These are phyloP conservation scores for Vidua chalybeata DNA, from an alignment of 2,113 vertebrate genomes.

Conservation along the genomic window DNA sequence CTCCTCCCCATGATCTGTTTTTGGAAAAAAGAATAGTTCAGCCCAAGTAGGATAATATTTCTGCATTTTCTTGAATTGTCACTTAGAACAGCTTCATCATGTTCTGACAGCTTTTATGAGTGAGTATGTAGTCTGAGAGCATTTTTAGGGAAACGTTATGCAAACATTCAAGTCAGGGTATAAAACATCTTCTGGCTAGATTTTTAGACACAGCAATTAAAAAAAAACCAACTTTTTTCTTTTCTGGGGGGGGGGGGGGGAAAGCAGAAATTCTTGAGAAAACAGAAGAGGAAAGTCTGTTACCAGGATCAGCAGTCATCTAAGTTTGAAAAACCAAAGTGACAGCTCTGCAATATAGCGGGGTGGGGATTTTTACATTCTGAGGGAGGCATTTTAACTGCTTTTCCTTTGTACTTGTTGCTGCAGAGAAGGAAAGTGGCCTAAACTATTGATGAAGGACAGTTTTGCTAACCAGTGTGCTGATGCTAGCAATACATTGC, in stretches of 20 bases:
- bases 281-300: background rate
- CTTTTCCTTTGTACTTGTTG: background rate
- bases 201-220: background rate
- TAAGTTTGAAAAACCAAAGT: background rate
- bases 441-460: background rate
- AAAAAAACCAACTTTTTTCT: too few species aligned
- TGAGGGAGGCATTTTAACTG: background rate
- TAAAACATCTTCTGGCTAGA: background rate
- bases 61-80: background rate
- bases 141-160: background rate
- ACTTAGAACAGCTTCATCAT: background rate
- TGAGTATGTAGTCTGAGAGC: background rate
- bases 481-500: background rate
- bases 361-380: background rate
- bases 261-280: background rate
- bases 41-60: background rate
- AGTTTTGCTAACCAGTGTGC: background rate
- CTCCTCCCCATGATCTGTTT: background rate
- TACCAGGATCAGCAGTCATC: background rate
- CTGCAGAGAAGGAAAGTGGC: background rate
- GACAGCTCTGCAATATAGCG: background rate
- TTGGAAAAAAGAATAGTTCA: background rate
- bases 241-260: accelerated
- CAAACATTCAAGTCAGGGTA: background rate
- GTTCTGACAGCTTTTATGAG: background rate